A percentile compares a stretch with the other conserved stretches of the same genome.
Evolutionary conservation across 2,113 vertebrate species (phyloP).

Genomic region (Candoia aspera): DNA sequence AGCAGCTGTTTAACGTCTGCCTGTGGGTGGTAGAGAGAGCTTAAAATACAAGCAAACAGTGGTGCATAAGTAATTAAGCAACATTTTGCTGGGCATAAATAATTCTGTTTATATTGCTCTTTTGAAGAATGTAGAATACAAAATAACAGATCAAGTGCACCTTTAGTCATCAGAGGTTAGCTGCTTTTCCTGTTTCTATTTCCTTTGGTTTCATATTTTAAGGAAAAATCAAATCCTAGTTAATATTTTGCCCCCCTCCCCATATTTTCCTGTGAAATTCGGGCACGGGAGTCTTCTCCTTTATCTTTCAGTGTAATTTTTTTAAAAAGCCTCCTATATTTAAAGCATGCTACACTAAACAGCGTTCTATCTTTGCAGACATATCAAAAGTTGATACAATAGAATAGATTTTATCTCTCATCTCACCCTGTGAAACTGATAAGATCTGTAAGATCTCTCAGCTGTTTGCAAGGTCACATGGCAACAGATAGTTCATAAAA

Average conservation of each 20-base stretch:
- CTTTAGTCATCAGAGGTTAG: conserved; percentile 84
- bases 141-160: conserved; percentile 77
- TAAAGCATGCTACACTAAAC: not conserved
- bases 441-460: conserved; percentile 38
- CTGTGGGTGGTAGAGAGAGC: conserved; percentile 94
- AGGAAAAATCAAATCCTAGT: conserved; percentile 41
- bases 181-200: conserved; percentile 69
- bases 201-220: conserved; percentile 47
- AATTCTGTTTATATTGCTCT: conserved; percentile 99
- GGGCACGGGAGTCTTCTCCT: not conserved
- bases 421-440: conserved; percentile 41
- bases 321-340: not conserved
- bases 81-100: conserved; percentile 99
- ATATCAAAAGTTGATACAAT: conserved; percentile 37
- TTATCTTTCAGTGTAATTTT: not conserved
- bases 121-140: conserved; percentile 83
- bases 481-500: conserved; percentile 61
- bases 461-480: conserved; percentile 61
- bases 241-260: not conserved
- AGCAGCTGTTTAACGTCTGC: conserved; percentile 97
- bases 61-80: conserved; percentile 99
- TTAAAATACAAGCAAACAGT: conserved; percentile 88
- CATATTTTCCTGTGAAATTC: not conserved
- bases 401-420: not conserved
- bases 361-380: conserved; percentile 3